These are phyloP conservation scores for Lutjanus campechanus DNA, from an alignment of 2,797 vertebrate species.

Conservation along the genomic window DNA sequence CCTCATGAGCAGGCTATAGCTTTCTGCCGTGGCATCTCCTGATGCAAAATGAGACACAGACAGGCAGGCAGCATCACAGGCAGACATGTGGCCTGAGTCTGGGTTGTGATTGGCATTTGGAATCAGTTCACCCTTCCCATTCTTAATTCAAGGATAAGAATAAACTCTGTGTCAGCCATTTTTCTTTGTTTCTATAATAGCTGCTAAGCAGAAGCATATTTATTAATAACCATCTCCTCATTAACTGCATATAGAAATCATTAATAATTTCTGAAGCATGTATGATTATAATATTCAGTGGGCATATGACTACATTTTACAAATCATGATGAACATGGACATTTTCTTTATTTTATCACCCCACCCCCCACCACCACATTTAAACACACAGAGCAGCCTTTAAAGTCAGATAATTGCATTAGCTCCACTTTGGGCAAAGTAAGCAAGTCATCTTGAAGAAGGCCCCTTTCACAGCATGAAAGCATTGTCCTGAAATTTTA, in stretches of 20 bases:
- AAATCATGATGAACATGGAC: constrained; percentile 21
- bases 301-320: constrained; percentile 12
- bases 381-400: constrained; percentile 38
- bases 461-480: constrained; percentile 7
- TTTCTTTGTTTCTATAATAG: constrained; percentile 76
- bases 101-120: constrained; percentile 83
- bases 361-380: constrained; percentile 10
- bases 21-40: constrained; percentile 77
- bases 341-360: constrained; percentile 20
- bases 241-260: constrained; percentile 21
- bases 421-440: constrained; percentile 24
- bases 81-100: constrained; percentile 81
- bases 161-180: constrained; percentile 78
- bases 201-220: constrained; percentile 35
- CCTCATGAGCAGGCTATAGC: constrained; percentile 74
- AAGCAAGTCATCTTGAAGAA: constrained; percentile 32
- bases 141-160: constrained; percentile 77
- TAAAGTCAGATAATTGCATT: constrained; percentile 43
- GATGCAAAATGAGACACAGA: constrained; percentile 77
- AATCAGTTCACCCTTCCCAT: constrained; percentile 75
- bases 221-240: constrained; percentile 14
- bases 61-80: constrained; percentile 75
- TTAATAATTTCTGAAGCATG: neutral
- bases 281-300: neutral
- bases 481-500: constrained; percentile 7